phyloP scores from a whole-genome alignment of 2,797 vertebrate genomes.

The Enteromius trimaculatus region DNA sequence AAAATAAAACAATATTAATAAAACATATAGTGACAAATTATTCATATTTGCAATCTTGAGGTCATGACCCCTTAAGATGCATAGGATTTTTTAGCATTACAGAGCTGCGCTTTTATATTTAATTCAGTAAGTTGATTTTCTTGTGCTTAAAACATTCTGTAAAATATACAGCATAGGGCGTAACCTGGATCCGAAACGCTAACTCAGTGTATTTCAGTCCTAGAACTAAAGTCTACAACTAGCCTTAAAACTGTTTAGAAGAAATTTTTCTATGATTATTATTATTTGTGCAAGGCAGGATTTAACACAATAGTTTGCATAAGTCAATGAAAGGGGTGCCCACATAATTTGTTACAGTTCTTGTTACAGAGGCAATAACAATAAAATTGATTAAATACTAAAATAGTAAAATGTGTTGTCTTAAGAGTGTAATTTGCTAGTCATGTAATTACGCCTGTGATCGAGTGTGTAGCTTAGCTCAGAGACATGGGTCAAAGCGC shows the following conservation, averaged over 20 bases:
- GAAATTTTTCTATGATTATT: neutral
- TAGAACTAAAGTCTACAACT: neutral
- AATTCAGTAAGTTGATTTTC: neutral
- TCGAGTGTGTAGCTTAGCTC: neutral
- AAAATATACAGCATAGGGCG: neutral
- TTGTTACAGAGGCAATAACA: slow-evolving; percentile 11
- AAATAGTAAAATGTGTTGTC: slow-evolving; percentile 9
- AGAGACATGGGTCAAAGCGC: neutral
- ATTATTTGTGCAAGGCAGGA: neutral
- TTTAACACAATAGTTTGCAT: neutral
- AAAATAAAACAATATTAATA: neutral
- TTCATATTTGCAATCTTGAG: neutral
- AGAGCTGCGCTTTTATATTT: neutral
- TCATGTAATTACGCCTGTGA: slow-evolving; percentile 1
- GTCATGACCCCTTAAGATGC: neutral
- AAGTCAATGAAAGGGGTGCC: neutral
- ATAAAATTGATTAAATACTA: slow-evolving; percentile 16
- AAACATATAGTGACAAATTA: neutral
- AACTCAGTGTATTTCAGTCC: neutral
- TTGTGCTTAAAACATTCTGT: neutral
- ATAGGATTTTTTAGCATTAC: neutral
- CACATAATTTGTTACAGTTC: neutral
- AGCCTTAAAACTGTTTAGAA: neutral
- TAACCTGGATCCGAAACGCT: neutral
- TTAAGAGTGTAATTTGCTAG: slow-evolving; percentile 16